These are phyloP conservation scores for Drosophila colorata DNA, from an alignment of 2,888 invertebrate species.

Conservation along the genomic window DNA sequence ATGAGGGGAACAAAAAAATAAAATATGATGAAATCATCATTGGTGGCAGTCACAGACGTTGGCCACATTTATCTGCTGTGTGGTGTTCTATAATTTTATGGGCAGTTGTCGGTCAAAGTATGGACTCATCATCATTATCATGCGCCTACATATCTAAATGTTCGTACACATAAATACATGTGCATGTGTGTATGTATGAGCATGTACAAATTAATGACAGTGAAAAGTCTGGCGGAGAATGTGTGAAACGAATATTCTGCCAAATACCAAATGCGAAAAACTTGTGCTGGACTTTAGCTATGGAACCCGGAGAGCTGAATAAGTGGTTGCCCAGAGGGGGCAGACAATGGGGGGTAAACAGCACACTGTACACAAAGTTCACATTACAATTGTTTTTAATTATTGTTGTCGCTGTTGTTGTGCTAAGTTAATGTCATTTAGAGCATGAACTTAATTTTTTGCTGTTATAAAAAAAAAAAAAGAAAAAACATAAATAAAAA, in stretches of 20 bases:
- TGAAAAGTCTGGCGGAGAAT: slow-evolving; percentile 51
- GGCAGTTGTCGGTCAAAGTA: slow-evolving; percentile 45
- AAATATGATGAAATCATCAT: slow-evolving; percentile 63
- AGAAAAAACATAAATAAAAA: too few relatives aligned
- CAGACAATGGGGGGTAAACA: not conserved
- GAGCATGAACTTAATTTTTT: slow-evolving; percentile 50
- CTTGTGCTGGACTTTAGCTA: slow-evolving; percentile 25
- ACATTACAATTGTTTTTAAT: slow-evolving; percentile 62
- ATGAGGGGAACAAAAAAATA: slow-evolving; percentile 25
- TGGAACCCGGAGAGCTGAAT: not conserved
- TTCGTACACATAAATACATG: not conserved
- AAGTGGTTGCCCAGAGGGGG: not conserved
- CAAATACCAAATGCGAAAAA: slow-evolving; percentile 30
- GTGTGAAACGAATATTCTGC: slow-evolving; percentile 22
- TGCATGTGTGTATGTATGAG: slow-evolving; percentile 5
- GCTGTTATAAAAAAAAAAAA: not conserved
- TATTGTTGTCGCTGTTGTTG: slow-evolving; percentile 30
- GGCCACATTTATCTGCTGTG: slow-evolving; percentile 43
- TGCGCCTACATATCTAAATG: slow-evolving; percentile 31
- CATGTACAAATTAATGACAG: slow-evolving; percentile 54
- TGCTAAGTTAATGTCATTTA: slow-evolving; percentile 49
- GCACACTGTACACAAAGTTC: slow-evolving; percentile 25
- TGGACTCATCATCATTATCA: slow-evolving; percentile 46
- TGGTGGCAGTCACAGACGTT: slow-evolving; percentile 43
- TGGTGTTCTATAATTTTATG: slow-evolving; percentile 53